Evolutionary conservation across 2,113 vertebrate genomes (phyloP), one percentile per base, ranked within the genome.

Genomic region (Phrynocephalus versicolor): DNA sequence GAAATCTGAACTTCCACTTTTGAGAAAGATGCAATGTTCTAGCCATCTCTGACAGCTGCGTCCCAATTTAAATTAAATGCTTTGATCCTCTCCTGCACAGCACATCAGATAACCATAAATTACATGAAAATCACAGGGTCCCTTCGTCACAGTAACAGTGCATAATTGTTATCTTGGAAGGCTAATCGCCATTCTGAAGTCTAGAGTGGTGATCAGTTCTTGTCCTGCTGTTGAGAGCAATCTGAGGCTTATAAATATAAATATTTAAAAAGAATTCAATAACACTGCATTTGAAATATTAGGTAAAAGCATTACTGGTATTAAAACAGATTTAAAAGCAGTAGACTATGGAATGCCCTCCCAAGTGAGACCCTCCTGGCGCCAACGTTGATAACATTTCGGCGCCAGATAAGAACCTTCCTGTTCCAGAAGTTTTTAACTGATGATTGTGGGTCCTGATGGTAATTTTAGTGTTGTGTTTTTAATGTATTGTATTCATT

Each of bases 141-240:
- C 37, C 57, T 85, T 51, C 58, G 27, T 51, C 39, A 67, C 27
- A 72, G 37, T 72, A 39, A 33, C 21, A 25, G 6, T 60, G 57
- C 9, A 2, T 51, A 64, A 60, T 74, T 55, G 62, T 30, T 23
- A n/a, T 19, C 71, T 83, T 78, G 70, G 71, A 82, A 70, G 39
- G 74, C 37, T 72, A 62, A 72, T 62, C 39, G 33, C 6, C 82
- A 71, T 37, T 57, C 74, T 78, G 73, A 21, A 27, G 30, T 25
- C 65, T 55, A 37, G 64, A 70, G 74, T 9, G 37, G 37, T 60
- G 65, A 78, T 87, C 81, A 83, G 62, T 87, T 78, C 64, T 80
- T 64, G 30, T 45, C 65, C 55, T 45, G 74, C 39, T 64, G 65
- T 57, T 37, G 18, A 83, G 33, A 83, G 18, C 58, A 78, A 62